A percentile compares a stretch with the other conserved stretches of the same genome.
Conservation (phyloP, 2,888 invertebrate genomes). For the Mesochorus sp. region DNA sequence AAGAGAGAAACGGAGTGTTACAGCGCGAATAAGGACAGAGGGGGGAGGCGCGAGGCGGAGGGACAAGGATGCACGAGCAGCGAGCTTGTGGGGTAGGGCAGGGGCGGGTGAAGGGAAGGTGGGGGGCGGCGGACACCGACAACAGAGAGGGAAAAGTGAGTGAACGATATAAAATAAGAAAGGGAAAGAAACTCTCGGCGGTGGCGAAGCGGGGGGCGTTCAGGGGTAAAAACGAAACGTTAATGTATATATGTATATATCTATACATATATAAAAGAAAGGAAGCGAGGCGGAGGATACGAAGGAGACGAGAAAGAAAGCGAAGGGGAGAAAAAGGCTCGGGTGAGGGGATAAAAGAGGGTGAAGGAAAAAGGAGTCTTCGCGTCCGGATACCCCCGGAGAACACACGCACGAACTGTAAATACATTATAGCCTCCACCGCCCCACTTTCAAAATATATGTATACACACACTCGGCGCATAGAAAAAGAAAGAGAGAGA, state of each 20-base stretch:
- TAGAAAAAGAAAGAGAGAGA: conserved; percentile 7
- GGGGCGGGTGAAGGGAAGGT: background rate
- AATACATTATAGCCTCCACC: background rate
- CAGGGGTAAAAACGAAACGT: background rate
- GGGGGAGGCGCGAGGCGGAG: background rate
- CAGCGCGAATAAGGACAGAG: background rate
- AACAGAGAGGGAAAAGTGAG: conserved; percentile 24
- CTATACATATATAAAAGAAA: too few relatives aligned
- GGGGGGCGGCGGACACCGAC: conserved; percentile 24
- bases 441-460: background rate
- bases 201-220: background rate
- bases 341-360: background rate
- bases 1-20: conserved; percentile 13
- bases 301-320: conserved; percentile 10
- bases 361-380: background rate
- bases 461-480: background rate
- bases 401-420: conserved; percentile 5
- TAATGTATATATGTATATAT: background rate
- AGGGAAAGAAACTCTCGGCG: background rate
- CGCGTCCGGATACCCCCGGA: background rate
- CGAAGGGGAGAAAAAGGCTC: background rate
- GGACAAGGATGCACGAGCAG: background rate
- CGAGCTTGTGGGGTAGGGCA: too few relatives aligned
- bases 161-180: background rate
- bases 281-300: too few relatives aligned